phyloP scores from a whole-genome alignment of 2,797 vertebrate genomes.

The Crenichthys baileyi region DNA sequence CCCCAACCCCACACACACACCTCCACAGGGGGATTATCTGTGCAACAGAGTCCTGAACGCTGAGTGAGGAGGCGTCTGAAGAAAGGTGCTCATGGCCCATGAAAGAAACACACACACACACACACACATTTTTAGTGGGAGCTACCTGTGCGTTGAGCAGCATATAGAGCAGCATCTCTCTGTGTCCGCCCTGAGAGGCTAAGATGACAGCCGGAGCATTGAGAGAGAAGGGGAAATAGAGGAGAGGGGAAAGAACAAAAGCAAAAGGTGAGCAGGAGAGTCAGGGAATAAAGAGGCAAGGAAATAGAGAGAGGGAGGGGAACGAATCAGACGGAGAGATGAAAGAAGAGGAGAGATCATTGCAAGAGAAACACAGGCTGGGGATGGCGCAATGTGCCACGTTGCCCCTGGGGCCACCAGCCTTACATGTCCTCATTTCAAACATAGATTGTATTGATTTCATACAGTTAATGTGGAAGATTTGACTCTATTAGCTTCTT shows the following conservation, averaged over 20 bases:
- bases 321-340: conserved; percentile 33
- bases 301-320: conserved; percentile 9
- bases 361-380: conserved; percentile 33
- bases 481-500: conserved; percentile 61
- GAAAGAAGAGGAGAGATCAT: conserved; percentile 42
- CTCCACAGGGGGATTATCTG: conserved; percentile 69
- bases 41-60: conserved; percentile 67
- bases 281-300: conserved; percentile 19
- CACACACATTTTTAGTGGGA: conserved; percentile 18
- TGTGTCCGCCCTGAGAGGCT: conserved; percentile 60
- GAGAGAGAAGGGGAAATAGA: conserved; percentile 30
- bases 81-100: conserved; percentile 63
- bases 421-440: conserved; percentile 61
- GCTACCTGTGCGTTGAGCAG: conserved; percentile 71
- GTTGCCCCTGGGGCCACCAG: conserved; percentile 47
- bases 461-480: conserved; percentile 62
- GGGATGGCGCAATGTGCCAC: conserved; percentile 49
- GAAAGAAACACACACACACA: conserved; percentile 27
- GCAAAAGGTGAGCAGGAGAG: conserved; percentile 32
- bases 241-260: conserved; percentile 42
- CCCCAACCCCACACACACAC: conserved; percentile 18
- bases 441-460: conserved; percentile 72
- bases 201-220: conserved; percentile 64
- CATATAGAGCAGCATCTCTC: conserved; percentile 67
- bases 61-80: conserved; percentile 72